Evolutionary conservation across 2,797 vertebrate genomes (phyloP), one percentile per base, ranked within the genome.

Genomic region (Melopsittacus undulatus): DNA sequence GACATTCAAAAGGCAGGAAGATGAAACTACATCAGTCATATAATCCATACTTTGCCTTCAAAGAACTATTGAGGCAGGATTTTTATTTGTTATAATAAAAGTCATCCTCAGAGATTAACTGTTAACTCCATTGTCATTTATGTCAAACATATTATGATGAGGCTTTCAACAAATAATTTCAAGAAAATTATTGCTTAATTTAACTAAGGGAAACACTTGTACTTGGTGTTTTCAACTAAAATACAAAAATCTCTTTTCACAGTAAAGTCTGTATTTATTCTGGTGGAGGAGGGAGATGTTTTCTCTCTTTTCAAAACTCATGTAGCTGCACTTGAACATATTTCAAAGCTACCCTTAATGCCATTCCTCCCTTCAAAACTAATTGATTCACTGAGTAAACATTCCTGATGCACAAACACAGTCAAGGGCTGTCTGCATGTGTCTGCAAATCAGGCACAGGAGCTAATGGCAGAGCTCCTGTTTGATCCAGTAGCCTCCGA

Each of bases 301-400:
- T 81, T 67, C 52, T 78, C 40, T 69, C 59, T 75, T 86, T 61
- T 62, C 42, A 62, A 64, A 89, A 72, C 32, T 59, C 54, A 43
- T 51, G 38, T 52, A 73, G 64, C 36, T 61, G 52, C 32, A 38
- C 68, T 36, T 63, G 40, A 61, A 34, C 16, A 15, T 62, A 59
- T 83, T 86, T 91, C 64, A 90, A 95, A 88, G 76, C 51, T 85
- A 57, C 38, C 76, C 69, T 91, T 89, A 78, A 78, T 88, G 70
- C 54, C 57, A 42, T 78, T 82, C 34, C 79, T 77, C 90, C 62
- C 64, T 89, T 83, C 51, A 54, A 69, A 89, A 80, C 56, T 24
- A 52, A 95, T 40, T 89, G 85, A 82, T 92, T 91, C 42, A 29
- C 62, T 59, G 13, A 42, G 54, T 74, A 94, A 96, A 95, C 62